Base-by-base conservation (phyloP, 1,140 invertebrate species). In the Branchinecta lynchi region DNA sequence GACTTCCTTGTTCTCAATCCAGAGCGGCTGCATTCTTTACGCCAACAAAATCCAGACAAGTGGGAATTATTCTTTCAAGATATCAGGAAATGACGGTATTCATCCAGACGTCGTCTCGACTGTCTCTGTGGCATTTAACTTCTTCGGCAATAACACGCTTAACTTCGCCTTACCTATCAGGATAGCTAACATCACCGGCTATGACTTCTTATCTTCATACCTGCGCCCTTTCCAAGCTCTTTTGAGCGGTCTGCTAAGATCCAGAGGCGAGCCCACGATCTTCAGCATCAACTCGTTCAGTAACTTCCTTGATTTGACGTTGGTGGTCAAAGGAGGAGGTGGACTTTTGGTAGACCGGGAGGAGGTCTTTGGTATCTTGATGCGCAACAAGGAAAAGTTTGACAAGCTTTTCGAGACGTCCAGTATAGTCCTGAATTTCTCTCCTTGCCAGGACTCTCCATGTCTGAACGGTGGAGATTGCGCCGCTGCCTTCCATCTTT, bases 81-180 rank as follows among this genome's bases (percentile, higher is more conserved):
- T 96, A 0, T 86, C 85, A 7, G 92, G 91, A 3, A 93, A 90
- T 77, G 94, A 98, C 79, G 93, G 93, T 3, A 85, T 85, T 71
- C 91, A 94, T 76, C 80, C 82, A 9, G 86, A 92, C 78, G 93
- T 95, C 0, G 79, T 86, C 20, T 95, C 92, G 7, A 89, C 86
- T 32, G 86, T 94, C 1, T 87, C 85, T 5, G 83, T 96, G 0
- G 86, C 90, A 76, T 92, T 93, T 74, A 79, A 87, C 45, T 81
- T 82, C 15, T 91, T 93, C 75, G 84, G 86, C 71, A 93, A 94
- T 76, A 76, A 77, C 9, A 93, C 90, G 0, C 81, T 96, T 9
- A 85, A 89, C 66, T 89, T 93, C 76, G 90, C 89, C 12, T 80
- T 94, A 0, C 88, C 87, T 0, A 75, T 94, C 12, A 82, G 87